These are phyloP conservation scores for Neoitamus cyanurus DNA, from an alignment of 2,888 invertebrate species.

Conservation along the genomic window DNA sequence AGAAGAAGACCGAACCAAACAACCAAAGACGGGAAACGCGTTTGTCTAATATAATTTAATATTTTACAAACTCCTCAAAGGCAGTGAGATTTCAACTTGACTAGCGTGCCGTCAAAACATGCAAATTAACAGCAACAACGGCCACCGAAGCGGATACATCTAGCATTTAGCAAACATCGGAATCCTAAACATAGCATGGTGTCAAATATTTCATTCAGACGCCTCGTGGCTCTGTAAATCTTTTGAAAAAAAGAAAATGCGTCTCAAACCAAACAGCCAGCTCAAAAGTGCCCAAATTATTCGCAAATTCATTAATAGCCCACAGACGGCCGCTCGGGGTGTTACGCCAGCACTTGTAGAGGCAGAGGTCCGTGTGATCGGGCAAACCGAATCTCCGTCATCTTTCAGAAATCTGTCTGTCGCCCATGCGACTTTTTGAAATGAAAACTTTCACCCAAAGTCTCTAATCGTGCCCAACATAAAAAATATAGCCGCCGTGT, in stretches of 20 bases:
- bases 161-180: not conserved
- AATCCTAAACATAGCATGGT: not conserved
- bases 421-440: not conserved
- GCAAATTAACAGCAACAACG: not conserved
- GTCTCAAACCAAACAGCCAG: not conserved
- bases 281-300: not conserved
- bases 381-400: not conserved
- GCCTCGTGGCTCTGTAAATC: not conserved
- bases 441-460: constrained; percentile 20
- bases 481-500: not conserved
- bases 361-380: not conserved
- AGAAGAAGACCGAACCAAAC: not conserved
- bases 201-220: not conserved
- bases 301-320: not conserved
- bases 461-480: constrained; percentile 16
- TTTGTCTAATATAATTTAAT: not conserved
- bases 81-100: not conserved
- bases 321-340: not conserved
- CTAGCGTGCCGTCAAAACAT: not conserved
- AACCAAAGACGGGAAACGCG: not conserved
- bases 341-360: not conserved
- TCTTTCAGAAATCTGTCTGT: not conserved
- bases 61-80: not conserved
- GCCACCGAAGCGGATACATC: not conserved
- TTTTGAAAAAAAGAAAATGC: not conserved